Conservation (phyloP, 2,888 invertebrate species). For the Celastrina argiolus region DNA sequence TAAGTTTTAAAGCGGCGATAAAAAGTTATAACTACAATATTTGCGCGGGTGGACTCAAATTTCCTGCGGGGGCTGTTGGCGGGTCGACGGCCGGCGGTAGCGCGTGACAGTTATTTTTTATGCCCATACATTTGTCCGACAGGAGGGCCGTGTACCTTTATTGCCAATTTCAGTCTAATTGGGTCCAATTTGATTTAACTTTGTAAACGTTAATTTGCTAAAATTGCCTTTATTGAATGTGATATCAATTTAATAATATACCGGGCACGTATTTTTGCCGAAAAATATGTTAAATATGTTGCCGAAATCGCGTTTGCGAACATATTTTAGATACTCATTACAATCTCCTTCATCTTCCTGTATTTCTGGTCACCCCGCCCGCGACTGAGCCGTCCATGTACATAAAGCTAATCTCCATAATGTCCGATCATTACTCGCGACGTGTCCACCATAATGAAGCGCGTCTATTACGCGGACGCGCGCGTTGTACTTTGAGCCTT, state of each 20-base stretch:
- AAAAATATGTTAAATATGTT: no score
- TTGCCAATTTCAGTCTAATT: background rate
- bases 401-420: background rate
- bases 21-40: background rate
- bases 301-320: no score
- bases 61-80: background rate
- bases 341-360: background rate
- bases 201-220: background rate
- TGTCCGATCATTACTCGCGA: slow-evolving; percentile 10
- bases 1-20: background rate
- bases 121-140: background rate
- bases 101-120: background rate
- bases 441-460: slow-evolving; percentile 22
- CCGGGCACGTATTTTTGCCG: no score
- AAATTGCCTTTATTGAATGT: background rate
- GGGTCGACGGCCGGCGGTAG: background rate
- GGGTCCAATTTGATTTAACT: background rate
- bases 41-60: background rate
- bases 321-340: background rate
- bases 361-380: background rate
- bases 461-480: slow-evolving; percentile 14
- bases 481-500: background rate
- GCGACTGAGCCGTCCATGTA: background rate
- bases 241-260: background rate
- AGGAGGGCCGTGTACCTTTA: background rate